phyloP scores from a whole-genome alignment of 2,797 vertebrate species.

The Eulemur mongoz region DNA sequence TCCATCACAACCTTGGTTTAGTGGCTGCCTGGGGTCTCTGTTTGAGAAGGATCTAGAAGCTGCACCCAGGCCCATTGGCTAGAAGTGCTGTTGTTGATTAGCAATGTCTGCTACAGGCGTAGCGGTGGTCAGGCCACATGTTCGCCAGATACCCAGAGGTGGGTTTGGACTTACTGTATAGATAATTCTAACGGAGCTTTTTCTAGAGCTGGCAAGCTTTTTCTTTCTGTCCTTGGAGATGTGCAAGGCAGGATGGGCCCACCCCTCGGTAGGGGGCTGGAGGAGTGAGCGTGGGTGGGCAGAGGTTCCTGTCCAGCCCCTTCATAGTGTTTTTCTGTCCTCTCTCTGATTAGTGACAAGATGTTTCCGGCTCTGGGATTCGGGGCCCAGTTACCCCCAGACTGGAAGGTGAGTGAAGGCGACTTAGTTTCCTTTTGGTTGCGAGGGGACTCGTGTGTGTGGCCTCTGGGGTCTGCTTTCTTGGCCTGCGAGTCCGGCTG shows the following conservation, averaged over 20 bases:
- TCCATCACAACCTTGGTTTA: not conserved
- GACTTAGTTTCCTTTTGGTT: not conserved
- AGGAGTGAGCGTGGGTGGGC: not conserved
- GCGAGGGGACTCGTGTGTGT: not conserved
- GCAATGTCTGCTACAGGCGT: not conserved
- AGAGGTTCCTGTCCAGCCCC: not conserved
- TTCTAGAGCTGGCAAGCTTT: not conserved
- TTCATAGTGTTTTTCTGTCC: not conserved
- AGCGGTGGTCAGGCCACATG: not conserved
- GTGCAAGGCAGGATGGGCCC: not conserved
- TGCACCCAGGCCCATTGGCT: not conserved
- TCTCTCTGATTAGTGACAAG: slow-evolving; percentile 91
- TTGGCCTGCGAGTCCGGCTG: not conserved
- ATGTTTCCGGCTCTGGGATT: slow-evolving; percentile 99
- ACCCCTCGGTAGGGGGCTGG: not conserved
- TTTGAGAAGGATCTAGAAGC: slow-evolving; percentile 28
- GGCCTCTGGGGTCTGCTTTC: not conserved
- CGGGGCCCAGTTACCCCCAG: slow-evolving; percentile 97
- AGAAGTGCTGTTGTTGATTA: not conserved
- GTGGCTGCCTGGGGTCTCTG: not conserved
- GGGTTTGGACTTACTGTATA: not conserved
- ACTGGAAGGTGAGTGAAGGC: slow-evolving; percentile 94
- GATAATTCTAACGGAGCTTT: not conserved
- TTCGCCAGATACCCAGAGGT: not conserved
- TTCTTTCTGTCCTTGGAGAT: not conserved